Evolutionary conservation across 2,888 invertebrate species (phyloP).

Genomic region (Petrolisthes manimaculis): DNA sequence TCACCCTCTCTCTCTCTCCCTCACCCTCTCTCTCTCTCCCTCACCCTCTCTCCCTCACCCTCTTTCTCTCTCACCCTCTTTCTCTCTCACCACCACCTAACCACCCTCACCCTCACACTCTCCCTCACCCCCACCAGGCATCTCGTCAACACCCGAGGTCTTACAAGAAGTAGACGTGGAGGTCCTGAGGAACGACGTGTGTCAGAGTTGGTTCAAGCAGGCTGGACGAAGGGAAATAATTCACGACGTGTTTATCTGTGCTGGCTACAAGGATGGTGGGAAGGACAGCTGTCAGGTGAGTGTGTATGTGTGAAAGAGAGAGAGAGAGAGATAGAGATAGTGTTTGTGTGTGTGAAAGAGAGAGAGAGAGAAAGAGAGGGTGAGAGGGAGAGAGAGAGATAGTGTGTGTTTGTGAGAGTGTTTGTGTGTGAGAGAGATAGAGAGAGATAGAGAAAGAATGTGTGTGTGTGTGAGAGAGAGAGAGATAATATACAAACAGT

Average conservation of each 20-base stretch:
- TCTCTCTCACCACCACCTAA: background rate
- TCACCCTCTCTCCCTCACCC: background rate
- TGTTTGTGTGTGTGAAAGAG: background rate
- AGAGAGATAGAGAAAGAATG: background rate
- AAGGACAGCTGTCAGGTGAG: slow-evolving; percentile 75
- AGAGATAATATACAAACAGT: background rate
- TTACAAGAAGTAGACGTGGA: slow-evolving; percentile 75
- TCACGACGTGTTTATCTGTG: slow-evolving; percentile 92
- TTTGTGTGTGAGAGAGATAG: background rate
- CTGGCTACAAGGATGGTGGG: slow-evolving; percentile 89
- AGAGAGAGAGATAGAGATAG: background rate
- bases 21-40: background rate
- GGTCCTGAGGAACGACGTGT: slow-evolving; percentile 88
- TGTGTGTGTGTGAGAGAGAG: background rate
- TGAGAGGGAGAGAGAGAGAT: background rate
- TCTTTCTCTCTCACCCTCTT: background rate
- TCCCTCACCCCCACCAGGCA: slow-evolving; percentile 68
- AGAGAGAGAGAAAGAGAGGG: background rate
- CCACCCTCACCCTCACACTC: no score
- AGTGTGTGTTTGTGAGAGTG: background rate
- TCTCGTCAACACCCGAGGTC: slow-evolving; percentile 83
- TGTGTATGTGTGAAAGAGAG: background rate
- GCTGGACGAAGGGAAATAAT: slow-evolving; percentile 92
- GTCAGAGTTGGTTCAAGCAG: slow-evolving; percentile 92
- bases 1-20: background rate